Evolutionary conservation across 2,113 vertebrate genomes (phyloP).

Genomic region (Microcebus murinus): DNA sequence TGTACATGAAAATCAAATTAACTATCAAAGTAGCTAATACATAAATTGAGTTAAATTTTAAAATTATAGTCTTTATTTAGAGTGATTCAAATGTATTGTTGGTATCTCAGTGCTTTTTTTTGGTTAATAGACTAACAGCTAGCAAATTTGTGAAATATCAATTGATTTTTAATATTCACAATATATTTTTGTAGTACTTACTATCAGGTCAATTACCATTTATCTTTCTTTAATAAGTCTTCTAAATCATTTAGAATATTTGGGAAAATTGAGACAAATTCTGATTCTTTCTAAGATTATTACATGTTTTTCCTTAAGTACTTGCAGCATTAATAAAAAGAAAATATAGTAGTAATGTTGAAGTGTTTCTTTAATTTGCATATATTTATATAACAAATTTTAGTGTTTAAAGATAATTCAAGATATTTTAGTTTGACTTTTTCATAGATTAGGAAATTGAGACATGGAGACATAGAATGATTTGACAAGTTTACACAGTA

Average conservation of each 20-base stretch:
- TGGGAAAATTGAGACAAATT: not conserved
- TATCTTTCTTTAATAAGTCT: not conserved
- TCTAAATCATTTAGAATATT: not conserved
- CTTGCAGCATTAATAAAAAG: not conserved
- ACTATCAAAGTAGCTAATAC: not conserved
- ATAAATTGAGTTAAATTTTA: not conserved
- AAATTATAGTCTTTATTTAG: not conserved
- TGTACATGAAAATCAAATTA: slow-evolving; percentile 4
- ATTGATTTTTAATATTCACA: not conserved
- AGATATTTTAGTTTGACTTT: not conserved
- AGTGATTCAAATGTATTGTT: not conserved
- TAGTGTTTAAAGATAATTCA: not conserved
- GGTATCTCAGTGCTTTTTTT: not conserved
- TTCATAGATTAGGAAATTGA: not conserved
- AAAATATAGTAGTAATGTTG: not conserved
- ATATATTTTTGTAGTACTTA: not conserved
- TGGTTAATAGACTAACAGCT: not conserved
- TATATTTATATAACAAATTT: not conserved
- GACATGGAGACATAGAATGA: not conserved
- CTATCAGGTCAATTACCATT: not conserved
- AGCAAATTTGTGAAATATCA: not conserved
- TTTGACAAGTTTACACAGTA: not conserved
- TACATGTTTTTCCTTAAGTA: not conserved
- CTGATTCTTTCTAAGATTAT: not conserved
- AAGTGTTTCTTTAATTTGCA: not conserved